These are phyloP conservation scores for Panonychus citri DNA, from an alignment of 1,140 invertebrate genomes.

Conservation along the genomic window DNA sequence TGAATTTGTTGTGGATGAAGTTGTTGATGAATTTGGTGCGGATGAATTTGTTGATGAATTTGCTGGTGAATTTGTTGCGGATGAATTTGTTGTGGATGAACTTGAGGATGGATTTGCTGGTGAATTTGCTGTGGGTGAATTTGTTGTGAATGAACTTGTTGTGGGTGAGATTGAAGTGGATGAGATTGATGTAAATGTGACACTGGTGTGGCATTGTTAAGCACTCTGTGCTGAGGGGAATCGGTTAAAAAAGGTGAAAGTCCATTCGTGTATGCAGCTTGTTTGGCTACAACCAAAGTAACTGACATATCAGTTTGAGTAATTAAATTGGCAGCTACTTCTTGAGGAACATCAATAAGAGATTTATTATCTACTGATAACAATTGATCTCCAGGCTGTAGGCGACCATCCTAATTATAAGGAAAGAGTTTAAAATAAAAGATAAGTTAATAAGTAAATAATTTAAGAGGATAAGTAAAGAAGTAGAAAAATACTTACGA, in stretches of 20 bases:
- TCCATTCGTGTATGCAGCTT: constrained; percentile 88
- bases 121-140: neutral
- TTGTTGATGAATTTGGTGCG: neutral
- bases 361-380: constrained; percentile 90
- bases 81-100: neutral
- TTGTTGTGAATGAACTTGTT: neutral
- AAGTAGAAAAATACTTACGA: constrained; percentile 29
- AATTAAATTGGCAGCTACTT: constrained; percentile 86
- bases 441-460: no score
- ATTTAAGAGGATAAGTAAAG: neutral
- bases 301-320: constrained; percentile 78
- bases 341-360: constrained; percentile 85
- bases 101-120: neutral
- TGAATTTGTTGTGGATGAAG: neutral
- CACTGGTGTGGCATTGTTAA: neutral
- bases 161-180: neutral
- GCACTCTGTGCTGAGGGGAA: neutral
- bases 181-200: neutral
- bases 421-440: neutral
- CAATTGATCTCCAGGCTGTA: constrained; percentile 90
- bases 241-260: constrained; percentile 45
- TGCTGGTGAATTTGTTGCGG: neutral
- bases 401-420: constrained; percentile 48
- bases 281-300: constrained; percentile 83
- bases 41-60: neutral